Conservation (phyloP, 1,140 invertebrate genomes). For the Thaumetopoea pityocampa region DNA sequence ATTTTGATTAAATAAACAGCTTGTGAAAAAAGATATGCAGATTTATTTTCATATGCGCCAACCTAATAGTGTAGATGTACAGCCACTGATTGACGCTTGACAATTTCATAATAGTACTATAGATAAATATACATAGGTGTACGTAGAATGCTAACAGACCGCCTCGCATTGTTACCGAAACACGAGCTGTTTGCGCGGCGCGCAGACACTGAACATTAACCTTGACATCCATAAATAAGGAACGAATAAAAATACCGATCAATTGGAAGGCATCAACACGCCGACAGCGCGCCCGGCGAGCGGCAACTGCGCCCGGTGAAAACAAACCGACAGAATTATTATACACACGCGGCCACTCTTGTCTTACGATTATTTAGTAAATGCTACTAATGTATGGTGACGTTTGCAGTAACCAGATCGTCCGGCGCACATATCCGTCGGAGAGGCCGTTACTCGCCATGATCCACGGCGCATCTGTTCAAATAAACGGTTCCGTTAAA, state of each 20-base stretch:
- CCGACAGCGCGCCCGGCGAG: slow-evolving; percentile 28
- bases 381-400: slow-evolving; percentile 45
- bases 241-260: slow-evolving; percentile 32
- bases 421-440: slow-evolving; percentile 32
- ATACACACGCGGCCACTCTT: slow-evolving; percentile 21
- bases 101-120: no score
- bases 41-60: no score
- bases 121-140: no score
- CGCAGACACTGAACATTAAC: slow-evolving; percentile 32
- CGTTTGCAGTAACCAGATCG: slow-evolving; percentile 40
- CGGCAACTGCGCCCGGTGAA: slow-evolving; percentile 14
- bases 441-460: slow-evolving; percentile 21
- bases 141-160: background rate
- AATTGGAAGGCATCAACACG: slow-evolving; percentile 29
- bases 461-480: slow-evolving; percentile 37
- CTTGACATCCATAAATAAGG: slow-evolving; percentile 41
- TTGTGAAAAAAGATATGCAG: no score
- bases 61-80: no score
- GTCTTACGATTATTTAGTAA: slow-evolving; percentile 38
- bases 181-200: slow-evolving; percentile 8
- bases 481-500: slow-evolving; percentile 42
- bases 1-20: no score
- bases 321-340: slow-evolving; percentile 50
- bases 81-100: background rate
- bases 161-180: slow-evolving; percentile 5